Percentiles rank a stretch among this genome's conserved stretches.
These are phyloP conservation scores for Sesamia nonagrioides DNA, from an alignment of 1,140 invertebrate species.

Conservation along the genomic window DNA sequence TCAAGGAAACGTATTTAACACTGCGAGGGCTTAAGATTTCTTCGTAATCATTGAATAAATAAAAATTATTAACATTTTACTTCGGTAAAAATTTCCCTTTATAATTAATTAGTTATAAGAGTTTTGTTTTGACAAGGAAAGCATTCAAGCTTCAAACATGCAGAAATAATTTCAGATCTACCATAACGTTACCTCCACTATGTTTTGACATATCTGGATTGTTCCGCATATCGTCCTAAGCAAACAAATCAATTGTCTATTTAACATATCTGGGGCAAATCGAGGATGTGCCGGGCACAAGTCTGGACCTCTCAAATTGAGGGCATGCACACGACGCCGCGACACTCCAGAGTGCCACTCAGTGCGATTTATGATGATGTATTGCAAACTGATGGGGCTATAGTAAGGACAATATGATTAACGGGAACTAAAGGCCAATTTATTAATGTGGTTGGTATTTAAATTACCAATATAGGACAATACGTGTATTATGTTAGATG, in stretches of 20 bases:
- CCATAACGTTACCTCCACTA: background rate
- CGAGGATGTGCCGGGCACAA: constrained; percentile 52
- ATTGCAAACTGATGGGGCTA: constrained; percentile 63
- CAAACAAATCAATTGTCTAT: constrained; percentile 56
- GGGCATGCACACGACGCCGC: constrained; percentile 58
- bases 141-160: background rate
- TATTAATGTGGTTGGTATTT: background rate
- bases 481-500: no score
- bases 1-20: constrained; percentile 3
- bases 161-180: background rate
- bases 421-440: constrained; percentile 18
- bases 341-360: constrained; percentile 62
- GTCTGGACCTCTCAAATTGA: constrained; percentile 60
- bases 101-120: constrained; percentile 7
- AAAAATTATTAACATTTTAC: constrained; percentile 35
- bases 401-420: constrained; percentile 47
- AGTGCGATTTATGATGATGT: constrained; percentile 76
- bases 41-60: constrained; percentile 1
- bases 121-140: background rate
- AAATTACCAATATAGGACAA: no score
- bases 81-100: background rate
- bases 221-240: constrained; percentile 50
- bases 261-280: constrained; percentile 59
- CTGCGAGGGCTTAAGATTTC: constrained; percentile 13
- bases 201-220: constrained; percentile 28